These are phyloP conservation scores for Halyomorpha halys DNA, from an alignment of 1,140 invertebrate genomes.

Conservation along the genomic window DNA sequence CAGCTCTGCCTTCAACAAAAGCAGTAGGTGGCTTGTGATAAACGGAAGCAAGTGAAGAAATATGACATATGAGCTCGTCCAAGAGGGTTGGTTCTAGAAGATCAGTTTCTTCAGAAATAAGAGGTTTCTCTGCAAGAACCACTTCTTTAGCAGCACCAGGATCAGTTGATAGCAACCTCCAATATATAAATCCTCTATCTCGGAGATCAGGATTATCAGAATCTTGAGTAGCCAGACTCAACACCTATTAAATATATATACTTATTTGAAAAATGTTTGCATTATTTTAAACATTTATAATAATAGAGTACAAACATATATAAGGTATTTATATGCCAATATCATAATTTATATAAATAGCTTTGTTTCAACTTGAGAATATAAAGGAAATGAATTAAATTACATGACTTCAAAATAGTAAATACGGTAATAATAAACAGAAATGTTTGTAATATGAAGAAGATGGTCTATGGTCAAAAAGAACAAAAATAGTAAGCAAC, in stretches of 20 bases:
- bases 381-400: too few species aligned
- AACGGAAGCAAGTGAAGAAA: constrained; percentile 94
- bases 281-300: too few species aligned
- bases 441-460: too few species aligned
- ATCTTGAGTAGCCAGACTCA: constrained; percentile 90
- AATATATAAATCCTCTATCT: constrained; percentile 99
- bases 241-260: constrained; percentile 47
- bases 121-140: constrained; percentile 97
- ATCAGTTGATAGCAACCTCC: constrained; percentile 96
- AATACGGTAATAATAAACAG: too few species aligned
- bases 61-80: constrained; percentile 98
- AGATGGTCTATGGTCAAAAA: too few species aligned
- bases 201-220: constrained; percentile 99
- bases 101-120: constrained; percentile 99
- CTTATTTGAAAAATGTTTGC: too few species aligned
- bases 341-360: too few species aligned
- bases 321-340: too few species aligned
- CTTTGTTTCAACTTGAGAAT: too few species aligned
- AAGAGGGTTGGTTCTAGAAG: constrained; percentile 92
- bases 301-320: too few species aligned
- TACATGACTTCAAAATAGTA: too few species aligned
- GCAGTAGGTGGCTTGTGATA: constrained; percentile 99
- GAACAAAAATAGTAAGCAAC: too few species aligned
- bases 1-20: constrained; percentile 81
- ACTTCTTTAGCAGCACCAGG: constrained; percentile 97